Conservation (phyloP, 64 coral and sea anemone genomes). For the Pocillopora damicornis region DNA sequence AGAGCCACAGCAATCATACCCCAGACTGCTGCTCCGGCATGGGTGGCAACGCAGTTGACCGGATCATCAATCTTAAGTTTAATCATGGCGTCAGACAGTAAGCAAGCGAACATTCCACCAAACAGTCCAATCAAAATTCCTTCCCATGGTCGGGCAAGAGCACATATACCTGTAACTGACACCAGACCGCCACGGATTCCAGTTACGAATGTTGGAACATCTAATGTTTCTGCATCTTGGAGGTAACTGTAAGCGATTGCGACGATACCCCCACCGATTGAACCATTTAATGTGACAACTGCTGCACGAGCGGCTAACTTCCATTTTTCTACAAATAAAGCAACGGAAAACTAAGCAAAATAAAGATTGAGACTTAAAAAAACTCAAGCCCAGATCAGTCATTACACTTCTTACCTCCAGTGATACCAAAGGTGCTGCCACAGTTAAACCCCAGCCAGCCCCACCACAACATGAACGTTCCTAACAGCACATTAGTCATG, state of each 20-base stretch:
- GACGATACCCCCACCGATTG: slow-evolving; percentile 55
- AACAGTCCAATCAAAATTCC: slow-evolving; percentile 56
- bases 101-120: slow-evolving; percentile 53
- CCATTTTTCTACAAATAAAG: slow-evolving; percentile 46
- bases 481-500: slow-evolving; percentile 71
- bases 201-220: slow-evolving; percentile 50
- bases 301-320: slow-evolving; percentile 51
- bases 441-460: slow-evolving; percentile 73
- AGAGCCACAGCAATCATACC: slow-evolving; percentile 66
- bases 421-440: slow-evolving; percentile 68
- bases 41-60: slow-evolving; percentile 58
- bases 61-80: slow-evolving; percentile 70
- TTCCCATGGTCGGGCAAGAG: slow-evolving; percentile 56
- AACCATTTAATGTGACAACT: slow-evolving; percentile 52
- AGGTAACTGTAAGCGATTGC: slow-evolving; percentile 59
- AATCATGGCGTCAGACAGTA: slow-evolving; percentile 61
- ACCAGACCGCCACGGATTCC: slow-evolving; percentile 62
- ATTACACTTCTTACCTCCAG: slow-evolving; percentile 36
- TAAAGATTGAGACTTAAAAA: not conserved
- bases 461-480: slow-evolving; percentile 73
- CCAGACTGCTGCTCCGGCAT: slow-evolving; percentile 58
- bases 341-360: not conserved
- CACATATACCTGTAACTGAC: slow-evolving; percentile 50
- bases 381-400: not conserved
- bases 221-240: slow-evolving; percentile 21